Evolutionary conservation across 2,888 invertebrate species (phyloP).

Genomic region (Dione vanillae): DNA sequence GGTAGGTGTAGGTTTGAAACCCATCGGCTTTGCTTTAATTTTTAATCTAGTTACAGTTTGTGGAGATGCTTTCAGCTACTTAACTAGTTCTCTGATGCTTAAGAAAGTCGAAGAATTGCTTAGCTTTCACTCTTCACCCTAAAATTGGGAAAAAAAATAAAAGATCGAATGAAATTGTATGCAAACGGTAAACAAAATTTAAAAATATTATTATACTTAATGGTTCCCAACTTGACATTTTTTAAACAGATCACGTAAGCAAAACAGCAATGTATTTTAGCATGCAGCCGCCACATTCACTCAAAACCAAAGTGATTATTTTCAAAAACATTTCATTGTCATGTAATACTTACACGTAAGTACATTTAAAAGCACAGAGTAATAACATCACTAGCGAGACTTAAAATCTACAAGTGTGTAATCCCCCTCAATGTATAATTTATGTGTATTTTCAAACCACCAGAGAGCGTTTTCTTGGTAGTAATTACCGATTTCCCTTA

Average conservation of each 20-base stretch:
- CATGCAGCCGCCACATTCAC: not conserved
- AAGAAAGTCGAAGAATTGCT: no score
- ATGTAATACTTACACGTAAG: constrained; percentile 16
- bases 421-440: constrained; percentile 27
- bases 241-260: not conserved
- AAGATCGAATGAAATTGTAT: no score
- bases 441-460: constrained; percentile 29
- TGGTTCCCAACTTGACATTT: not conserved
- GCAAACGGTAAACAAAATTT: no score
- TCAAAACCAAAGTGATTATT: constrained; percentile 20
- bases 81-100: no score
- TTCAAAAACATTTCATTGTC: constrained; percentile 24
- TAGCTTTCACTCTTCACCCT: no score
- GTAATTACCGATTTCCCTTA: constrained; percentile 41
- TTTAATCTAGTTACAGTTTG: no score
- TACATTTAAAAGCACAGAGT: constrained; percentile 23
- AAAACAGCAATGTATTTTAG: not conserved
- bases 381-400: constrained; percentile 26
- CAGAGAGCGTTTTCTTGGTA: constrained; percentile 38
- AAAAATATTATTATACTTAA: no score
- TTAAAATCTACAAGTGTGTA: constrained; percentile 27
- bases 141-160: no score
- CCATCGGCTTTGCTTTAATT: no score
- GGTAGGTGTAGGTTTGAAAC: no score
- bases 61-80: no score